A percentile compares a stretch with the other conserved stretches of the same genome.
Evolutionary conservation across 2,888 invertebrate genomes (phyloP).

Genomic region (Mongoloraphidia duomilia): DNA sequence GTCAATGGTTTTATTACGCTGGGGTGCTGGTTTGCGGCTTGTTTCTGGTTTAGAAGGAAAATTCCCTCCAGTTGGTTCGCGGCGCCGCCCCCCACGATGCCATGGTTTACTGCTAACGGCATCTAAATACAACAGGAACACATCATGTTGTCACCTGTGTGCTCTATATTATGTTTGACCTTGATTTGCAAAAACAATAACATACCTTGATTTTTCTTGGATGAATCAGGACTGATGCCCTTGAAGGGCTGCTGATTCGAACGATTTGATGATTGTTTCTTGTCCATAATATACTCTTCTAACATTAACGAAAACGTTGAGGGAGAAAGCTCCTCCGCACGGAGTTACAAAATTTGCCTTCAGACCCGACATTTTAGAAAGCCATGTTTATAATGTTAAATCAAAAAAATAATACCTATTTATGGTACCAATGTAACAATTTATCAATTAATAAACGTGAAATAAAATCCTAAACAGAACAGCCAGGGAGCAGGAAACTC

Average conservation of each 20-base stretch:
- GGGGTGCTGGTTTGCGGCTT: constrained; percentile 51
- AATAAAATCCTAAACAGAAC: constrained; percentile 28
- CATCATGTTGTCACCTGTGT: too few relatives aligned
- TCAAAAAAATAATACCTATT: constrained; percentile 35
- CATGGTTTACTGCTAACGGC: constrained; percentile 40
- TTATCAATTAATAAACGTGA: constrained; percentile 1
- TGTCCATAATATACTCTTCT: constrained; percentile 57
- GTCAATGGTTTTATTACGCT: constrained; percentile 50
- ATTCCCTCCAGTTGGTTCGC: constrained; percentile 39
- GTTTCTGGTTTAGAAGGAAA: constrained; percentile 45
- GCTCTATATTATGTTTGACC: neutral
- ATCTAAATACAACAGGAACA: too few relatives aligned
- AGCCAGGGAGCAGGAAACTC: constrained; percentile 46
- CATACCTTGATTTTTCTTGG: constrained; percentile 59
- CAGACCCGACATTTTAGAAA: constrained; percentile 67
- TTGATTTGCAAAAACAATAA: constrained; percentile 11
- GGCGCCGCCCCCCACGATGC: constrained; percentile 47
- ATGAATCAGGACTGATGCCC: constrained; percentile 50
- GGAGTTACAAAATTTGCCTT: constrained; percentile 54
- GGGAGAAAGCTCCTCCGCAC: constrained; percentile 53
- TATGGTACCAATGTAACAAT: neutral
- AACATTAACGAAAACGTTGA: constrained; percentile 34
- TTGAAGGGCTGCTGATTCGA: constrained; percentile 53
- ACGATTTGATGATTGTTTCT: constrained; percentile 47
- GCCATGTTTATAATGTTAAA: constrained; percentile 55